These are phyloP conservation scores for western clawed frog (Xenopus tropicalis) DNA, from an alignment of 2,113 vertebrate species.

Conservation along the genomic window UCB_Xtro_10.0 CM004450.2:62928501-62929000, in stretches of 20 bases:
- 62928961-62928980: constrained; percentile 42
- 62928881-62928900: constrained; percentile 13
- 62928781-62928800: background rate
- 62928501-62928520: too few species aligned
- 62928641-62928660: background rate
- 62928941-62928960: constrained; percentile 33
- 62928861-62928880: constrained; percentile 2
- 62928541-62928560: too few species aligned
- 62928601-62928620: background rate
- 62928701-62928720: background rate
- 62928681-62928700: background rate
- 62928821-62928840: background rate
- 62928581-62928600: too few species aligned
- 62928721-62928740: background rate
- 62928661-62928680: background rate
- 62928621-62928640: background rate
- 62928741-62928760: background rate
- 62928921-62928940: constrained; percentile 19
- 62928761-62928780: constrained; percentile 1
- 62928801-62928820: background rate
- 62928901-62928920: background rate
- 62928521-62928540: too few species aligned
- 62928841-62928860: background rate
- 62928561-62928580: too few species aligned
- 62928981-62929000: constrained; percentile 14